phyloP scores from a whole-genome alignment of 2,113 vertebrate species.

The Pyxicephalus adspersus region DNA sequence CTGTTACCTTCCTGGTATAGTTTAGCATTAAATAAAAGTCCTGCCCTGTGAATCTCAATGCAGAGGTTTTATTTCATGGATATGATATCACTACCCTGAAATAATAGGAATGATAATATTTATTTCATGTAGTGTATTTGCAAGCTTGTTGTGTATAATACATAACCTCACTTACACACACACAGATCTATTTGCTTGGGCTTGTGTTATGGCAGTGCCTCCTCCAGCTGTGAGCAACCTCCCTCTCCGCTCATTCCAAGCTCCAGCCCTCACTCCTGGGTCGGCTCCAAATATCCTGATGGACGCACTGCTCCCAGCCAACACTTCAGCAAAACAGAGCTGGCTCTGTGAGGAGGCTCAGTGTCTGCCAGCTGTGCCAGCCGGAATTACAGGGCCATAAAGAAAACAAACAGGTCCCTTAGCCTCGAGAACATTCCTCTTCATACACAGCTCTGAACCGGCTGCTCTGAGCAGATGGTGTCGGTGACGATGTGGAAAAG shows the following conservation, averaged over 20 bases:
- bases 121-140: neutral
- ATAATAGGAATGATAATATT: too few species aligned
- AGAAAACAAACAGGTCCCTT: constrained; percentile 56
- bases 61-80: too few species aligned
- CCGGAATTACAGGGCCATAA: constrained; percentile 52
- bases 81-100: too few species aligned
- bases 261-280: constrained; percentile 44
- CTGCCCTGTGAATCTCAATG: too few species aligned
- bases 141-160: too few species aligned
- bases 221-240: constrained; percentile 41
- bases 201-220: neutral
- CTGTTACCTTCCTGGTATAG: too few species aligned
- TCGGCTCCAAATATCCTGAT: constrained; percentile 39
- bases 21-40: too few species aligned
- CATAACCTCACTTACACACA: constrained; percentile 13
- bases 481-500: constrained; percentile 3
- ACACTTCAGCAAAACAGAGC: constrained; percentile 51
- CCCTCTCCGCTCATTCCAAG: constrained; percentile 38
- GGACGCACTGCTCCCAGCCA: constrained; percentile 46
- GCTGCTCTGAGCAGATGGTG: constrained; percentile 52
- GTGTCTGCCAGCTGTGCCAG: constrained; percentile 57
- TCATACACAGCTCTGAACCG: constrained; percentile 24
- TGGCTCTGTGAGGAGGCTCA: constrained; percentile 52
- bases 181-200: neutral
- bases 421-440: constrained; percentile 49